Base-by-base conservation (phyloP, 1,140 invertebrate species). In the Muscidifurax raptorellus region DNA sequence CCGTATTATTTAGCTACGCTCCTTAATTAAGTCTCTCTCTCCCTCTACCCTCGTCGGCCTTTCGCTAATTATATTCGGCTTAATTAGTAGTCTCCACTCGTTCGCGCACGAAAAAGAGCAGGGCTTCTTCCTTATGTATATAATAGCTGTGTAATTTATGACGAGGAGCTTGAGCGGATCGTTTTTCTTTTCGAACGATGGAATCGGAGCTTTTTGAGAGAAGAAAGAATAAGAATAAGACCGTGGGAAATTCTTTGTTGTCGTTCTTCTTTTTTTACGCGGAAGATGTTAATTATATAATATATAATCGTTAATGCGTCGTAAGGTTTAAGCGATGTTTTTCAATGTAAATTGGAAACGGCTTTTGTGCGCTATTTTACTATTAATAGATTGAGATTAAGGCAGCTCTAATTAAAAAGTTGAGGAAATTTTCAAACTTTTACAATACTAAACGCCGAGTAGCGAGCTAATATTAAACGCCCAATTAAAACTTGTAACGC, bases 11-110 rank as follows among this genome's bases (percentile, higher is more conserved):
- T 40, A 74, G 32, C 32, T 36, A 3, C 32, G 28, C 30, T 40
- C 2, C 28, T 69, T 74, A 74, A 74, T 74, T 74, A 74, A 74
- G 71, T 6, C 15, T 69, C 66, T 69, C 25, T 27, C 67, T 27
- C n/a, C n/a, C 66, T 69, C 69, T 52, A 52, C 18, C 22, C 3
- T 18, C 52, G 52, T 59, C 22, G 18, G 52, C 22, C 52, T 6
- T 32, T n/a, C 9, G 30, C 28, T 32, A 74, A 74, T 74, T 30
- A 74, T 74, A 74, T 74, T 30, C 71, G 4, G 69, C 27, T 74
- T 40, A 74, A 74, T 74, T 74, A 74, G 32, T 28, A 69, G 10
- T 15, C 27, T 69, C 52, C 7, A n/a, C 4, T n/a, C 52, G 22
- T 4, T n/a, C 18, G 52, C 6, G 52, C 52, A 22, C 4, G 18